phyloP scores from a whole-genome alignment of 2,797 vertebrate genomes.

The Danio jaintianensis region DNA sequence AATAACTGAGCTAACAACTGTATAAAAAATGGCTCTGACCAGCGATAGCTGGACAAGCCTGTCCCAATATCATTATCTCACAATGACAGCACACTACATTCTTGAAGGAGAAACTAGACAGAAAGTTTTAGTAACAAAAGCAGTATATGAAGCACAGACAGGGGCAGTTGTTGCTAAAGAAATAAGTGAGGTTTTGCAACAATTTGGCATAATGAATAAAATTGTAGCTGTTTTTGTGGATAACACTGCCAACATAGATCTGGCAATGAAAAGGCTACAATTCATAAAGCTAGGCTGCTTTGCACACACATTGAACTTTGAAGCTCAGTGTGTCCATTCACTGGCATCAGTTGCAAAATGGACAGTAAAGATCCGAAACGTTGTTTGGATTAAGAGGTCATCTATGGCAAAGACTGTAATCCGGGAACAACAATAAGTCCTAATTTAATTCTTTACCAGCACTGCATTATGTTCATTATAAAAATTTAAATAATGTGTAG shows the following conservation, averaged over 20 bases:
- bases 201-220: slow-evolving; percentile 32
- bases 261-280: slow-evolving; percentile 41
- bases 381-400: not conserved
- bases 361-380: not conserved
- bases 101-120: not conserved
- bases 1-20: not conserved
- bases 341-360: slow-evolving; percentile 1
- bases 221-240: slow-evolving; percentile 37
- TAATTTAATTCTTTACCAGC: not conserved
- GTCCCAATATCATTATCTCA: not conserved
- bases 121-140: not conserved
- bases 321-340: not conserved
- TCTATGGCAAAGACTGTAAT: not conserved
- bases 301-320: not conserved
- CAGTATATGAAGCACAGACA: not conserved
- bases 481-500: not conserved
- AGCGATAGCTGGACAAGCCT: not conserved
- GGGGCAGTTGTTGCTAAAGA: not conserved
- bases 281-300: slow-evolving; percentile 21
- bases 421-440: not conserved
- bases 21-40: not conserved
- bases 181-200: not conserved
- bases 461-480: not conserved
- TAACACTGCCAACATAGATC: slow-evolving; percentile 44
- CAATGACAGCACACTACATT: not conserved